phyloP scores from a whole-genome alignment of 2,888 invertebrate species.

The Heteromyza rotundicornis region DNA sequence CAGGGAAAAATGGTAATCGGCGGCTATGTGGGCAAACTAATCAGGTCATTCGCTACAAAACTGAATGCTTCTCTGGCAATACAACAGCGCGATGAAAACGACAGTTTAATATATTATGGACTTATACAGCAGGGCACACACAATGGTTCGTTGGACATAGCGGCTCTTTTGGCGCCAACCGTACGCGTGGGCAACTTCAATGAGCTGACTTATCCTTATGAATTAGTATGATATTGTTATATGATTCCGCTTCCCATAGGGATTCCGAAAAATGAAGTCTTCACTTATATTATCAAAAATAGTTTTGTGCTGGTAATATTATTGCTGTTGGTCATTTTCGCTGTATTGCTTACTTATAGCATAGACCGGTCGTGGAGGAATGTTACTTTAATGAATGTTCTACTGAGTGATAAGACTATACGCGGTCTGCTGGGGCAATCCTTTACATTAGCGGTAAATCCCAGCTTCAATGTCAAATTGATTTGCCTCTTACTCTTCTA shows the following conservation, averaged over 20 bases:
- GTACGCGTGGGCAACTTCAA: not conserved
- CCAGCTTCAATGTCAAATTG: conserved; percentile 21
- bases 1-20: conserved; percentile 19
- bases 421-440: conserved; percentile 42
- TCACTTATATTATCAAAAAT: conserved; percentile 28
- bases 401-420: conserved; percentile 40
- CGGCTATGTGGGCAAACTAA: conserved; percentile 35
- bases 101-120: not conserved
- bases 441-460: conserved; percentile 31
- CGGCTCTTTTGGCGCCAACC: conserved; percentile 3
- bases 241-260: conserved; percentile 37
- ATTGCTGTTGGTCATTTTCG: conserved; percentile 27
- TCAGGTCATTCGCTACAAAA: conserved; percentile 32
- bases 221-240: conserved; percentile 27
- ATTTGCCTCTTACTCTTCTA: conserved; percentile 34
- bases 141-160: conserved; percentile 31
- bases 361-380: conserved; percentile 25
- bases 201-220: conserved; percentile 33
- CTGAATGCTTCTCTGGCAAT: conserved; percentile 37
- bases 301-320: conserved; percentile 21
- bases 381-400: conserved; percentile 26
- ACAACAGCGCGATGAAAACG: not conserved
- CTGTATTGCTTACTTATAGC: conserved; percentile 35
- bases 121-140: not conserved
- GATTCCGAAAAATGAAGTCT: conserved; percentile 31